phyloP scores from a whole-genome alignment of 2,113 vertebrate species.

The Varanus salvator region DNA sequence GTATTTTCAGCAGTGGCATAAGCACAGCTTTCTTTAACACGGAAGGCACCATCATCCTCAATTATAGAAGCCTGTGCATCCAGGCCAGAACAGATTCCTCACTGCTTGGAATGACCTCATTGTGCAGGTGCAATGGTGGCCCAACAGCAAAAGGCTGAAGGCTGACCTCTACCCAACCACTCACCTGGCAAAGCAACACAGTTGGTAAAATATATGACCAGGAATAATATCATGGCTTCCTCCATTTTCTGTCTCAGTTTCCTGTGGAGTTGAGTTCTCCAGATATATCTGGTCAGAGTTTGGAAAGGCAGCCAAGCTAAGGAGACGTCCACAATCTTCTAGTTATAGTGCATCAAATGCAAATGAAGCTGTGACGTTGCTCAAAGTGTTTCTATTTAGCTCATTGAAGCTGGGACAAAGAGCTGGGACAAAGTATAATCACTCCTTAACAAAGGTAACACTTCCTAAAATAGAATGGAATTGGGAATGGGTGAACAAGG shows the following conservation, averaged over 20 bases:
- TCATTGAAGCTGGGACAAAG: not conserved
- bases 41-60: too few relatives aligned
- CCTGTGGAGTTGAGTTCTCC: not conserved
- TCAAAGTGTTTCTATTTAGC: not conserved
- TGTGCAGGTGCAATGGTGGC: too few relatives aligned
- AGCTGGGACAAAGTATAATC: too few relatives aligned
- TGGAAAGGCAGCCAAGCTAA: not conserved
- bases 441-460: not conserved
- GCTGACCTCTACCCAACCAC: not conserved
- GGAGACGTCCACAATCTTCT: not conserved
- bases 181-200: not conserved
- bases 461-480: not conserved
- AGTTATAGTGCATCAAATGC: too few relatives aligned
- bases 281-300: not conserved
- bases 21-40: too few relatives aligned
- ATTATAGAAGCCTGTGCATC: too few relatives aligned
- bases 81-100: too few relatives aligned
- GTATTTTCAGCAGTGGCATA: too few relatives aligned
- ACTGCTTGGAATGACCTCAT: too few relatives aligned
- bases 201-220: not conserved
- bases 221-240: not conserved
- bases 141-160: not conserved
- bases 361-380: not conserved
- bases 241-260: not conserved
- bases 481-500: not conserved